Evolutionary conservation across 1,140 invertebrate species (phyloP), one percentile per base, ranked within the genome.

Genomic region (Hyposmocoma kahamanoa): DNA sequence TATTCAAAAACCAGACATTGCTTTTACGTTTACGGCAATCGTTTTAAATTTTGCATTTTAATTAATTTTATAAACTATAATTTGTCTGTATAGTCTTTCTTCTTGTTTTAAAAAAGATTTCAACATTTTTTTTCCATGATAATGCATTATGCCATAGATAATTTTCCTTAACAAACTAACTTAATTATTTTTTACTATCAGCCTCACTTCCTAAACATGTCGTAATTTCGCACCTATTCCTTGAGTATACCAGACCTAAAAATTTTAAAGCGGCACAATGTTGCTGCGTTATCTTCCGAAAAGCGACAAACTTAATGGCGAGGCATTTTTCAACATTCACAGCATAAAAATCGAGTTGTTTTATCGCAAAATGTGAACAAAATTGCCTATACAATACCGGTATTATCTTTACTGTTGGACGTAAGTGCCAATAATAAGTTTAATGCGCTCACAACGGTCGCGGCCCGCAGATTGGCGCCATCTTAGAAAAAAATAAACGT

Each of bases 391-490:
- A 68, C 67, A 72, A 72, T 68, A 66, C 61, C 39, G 57, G 62
- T 53, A 62, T 67, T 72, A 76, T 76, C 70, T 73, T 72, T 69
- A 76, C 53, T 56, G 59, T 60, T 41, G 34, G 46, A 53, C 62
- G 56, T 73, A 69, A 73, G 62, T 66, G 68, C 52, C 68, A 72
- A 76, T 76, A 76, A 76, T 70, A 72, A 72, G 64, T 72, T 72
- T 72, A 68, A 68, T 70, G 61, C 42, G 24, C 19, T 42, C 24
- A 10, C 19, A 39, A 46, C 44, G 53, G 51, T 42, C 56, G 30
- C 48, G 50, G 59, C 59, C 59, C 69, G 59, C 62, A 58, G 49
- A 59, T 58, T 54, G 56, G 54, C 52, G 60, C 50, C 50, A 56
- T 57, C 43, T 66, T 67, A 65, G 53, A 68, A 62, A 59, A 64